Conservation (phyloP, 1,140 invertebrate species). For the Solenopsis fugax region DNA sequence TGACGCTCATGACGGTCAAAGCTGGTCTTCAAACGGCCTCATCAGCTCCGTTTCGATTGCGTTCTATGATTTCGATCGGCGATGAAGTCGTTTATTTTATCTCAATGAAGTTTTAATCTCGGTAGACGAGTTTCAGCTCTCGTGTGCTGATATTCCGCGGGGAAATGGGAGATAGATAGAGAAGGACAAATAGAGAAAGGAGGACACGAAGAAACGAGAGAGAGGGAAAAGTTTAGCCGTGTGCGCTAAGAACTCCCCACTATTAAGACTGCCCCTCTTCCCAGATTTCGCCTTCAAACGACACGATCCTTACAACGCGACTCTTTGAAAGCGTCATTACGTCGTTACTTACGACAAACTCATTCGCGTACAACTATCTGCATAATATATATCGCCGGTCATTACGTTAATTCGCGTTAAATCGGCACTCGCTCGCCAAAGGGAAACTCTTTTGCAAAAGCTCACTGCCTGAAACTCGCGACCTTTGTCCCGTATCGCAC, state of each 20-base stretch:
- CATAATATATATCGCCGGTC: constrained; percentile 40
- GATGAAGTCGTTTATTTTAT: constrained; percentile 53
- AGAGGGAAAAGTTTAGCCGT: constrained; percentile 42
- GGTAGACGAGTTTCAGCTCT: constrained; percentile 41
- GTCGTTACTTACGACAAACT: constrained; percentile 49
- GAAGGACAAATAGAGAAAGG: not conserved
- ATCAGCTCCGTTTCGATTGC: constrained; percentile 1
- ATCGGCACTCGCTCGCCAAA: constrained; percentile 26
- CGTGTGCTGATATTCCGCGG: constrained; percentile 21
- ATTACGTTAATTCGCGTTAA: constrained; percentile 57
- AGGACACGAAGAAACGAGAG: not conserved
- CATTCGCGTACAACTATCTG: constrained; percentile 46
- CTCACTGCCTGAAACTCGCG: constrained; percentile 6
- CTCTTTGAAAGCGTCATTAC: constrained; percentile 39
- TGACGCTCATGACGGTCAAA: constrained; percentile 19
- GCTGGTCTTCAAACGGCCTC: constrained; percentile 24
- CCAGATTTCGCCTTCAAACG: constrained; percentile 38
- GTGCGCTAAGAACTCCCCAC: constrained; percentile 37
- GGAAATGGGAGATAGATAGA: not conserved
- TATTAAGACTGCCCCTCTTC: constrained; percentile 17
- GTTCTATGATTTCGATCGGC: constrained; percentile 25
- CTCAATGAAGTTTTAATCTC: constrained; percentile 57
- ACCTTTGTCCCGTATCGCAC: constrained; percentile 12
- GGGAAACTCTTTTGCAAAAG: constrained; percentile 19
- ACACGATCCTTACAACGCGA: constrained; percentile 22